These are phyloP conservation scores for Emys orbicularis DNA, from an alignment of 2,797 vertebrate genomes.

Conservation along the genomic window DNA sequence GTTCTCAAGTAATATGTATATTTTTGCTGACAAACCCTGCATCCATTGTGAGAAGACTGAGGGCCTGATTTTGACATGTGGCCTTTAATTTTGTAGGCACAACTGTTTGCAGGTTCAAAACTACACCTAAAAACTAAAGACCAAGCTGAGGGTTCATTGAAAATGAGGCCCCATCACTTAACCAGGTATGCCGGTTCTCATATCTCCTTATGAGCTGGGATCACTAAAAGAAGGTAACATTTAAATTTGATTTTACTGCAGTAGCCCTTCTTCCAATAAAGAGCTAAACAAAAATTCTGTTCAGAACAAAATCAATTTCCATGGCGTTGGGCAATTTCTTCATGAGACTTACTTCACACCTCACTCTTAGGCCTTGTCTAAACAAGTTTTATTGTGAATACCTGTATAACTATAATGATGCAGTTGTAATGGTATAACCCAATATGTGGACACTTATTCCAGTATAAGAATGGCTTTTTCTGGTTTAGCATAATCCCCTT, in stretches of 20 bases:
- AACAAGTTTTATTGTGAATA: too few species aligned
- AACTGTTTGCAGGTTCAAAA: background rate
- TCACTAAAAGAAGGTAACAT: background rate
- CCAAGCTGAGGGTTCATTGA: background rate
- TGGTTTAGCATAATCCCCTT: too few species aligned
- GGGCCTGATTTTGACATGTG: too few species aligned
- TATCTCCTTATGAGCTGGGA: background rate
- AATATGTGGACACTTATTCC: too few species aligned
- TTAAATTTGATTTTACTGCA: background rate
- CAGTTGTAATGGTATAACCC: too few species aligned
- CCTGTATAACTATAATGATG: too few species aligned
- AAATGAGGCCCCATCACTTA: background rate
- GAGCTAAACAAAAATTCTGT: background rate
- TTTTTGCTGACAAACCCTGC: background rate
- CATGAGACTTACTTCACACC: background rate
- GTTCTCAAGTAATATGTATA: background rate
- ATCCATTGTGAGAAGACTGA: background rate
- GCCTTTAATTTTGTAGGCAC: background rate
- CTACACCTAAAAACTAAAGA: background rate
- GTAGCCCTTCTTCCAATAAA: background rate
- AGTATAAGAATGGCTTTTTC: too few species aligned
- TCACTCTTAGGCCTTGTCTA: too few species aligned
- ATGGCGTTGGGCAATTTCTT: background rate
- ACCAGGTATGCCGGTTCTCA: background rate
- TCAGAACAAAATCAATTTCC: background rate